Evolutionary conservation across 2,888 invertebrate genomes (phyloP), one percentile per base, ranked within the genome.

Genomic region (Cephus nigrinus): DNA sequence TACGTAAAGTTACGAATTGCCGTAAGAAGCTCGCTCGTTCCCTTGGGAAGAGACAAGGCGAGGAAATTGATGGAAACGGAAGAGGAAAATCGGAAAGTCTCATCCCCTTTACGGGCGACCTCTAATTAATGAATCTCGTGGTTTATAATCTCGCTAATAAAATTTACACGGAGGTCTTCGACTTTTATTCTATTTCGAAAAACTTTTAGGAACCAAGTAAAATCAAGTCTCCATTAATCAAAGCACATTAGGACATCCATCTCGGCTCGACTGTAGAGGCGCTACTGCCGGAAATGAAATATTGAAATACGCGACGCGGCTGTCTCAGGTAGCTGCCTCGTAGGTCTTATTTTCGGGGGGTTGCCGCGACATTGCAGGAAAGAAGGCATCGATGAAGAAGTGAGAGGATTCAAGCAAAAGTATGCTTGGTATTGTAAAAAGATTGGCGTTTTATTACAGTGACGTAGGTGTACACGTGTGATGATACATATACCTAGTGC

Each of bases 371-470:
- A 55, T 23, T 9, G 23, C 23, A 0, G 23, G 4, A 23, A 40
- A 40, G 15, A 1, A 35, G 35, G 35, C 35, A 12, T 35, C 35
- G 55, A 23, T 23, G 9, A 55, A 55, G 55, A 55, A 55, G 23
- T 15, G 2, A 23, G 9, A 55, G 55, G 23, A 55, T 55, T 9
- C 23, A 2, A 55, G 23, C 23, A 23, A 55, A 55, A 55, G 23
- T 55, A 55, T 55, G 55, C 55, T 55, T 23, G 55, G 32, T 15
- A 71, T 77, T 75, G 74, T 75, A 88, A 82, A 88, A 85, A 85
- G 84, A 86, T 82, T 88, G 86, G 86, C 87, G 84, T 87, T 85
- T 88, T 88, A 88, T 88, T 88, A 88, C 85, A 88, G 87, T 87
- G 86, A 86, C 55, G 55, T 55, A 55, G 9, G 55, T 55, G 55